Evolutionary conservation across 2,797 vertebrate genomes (phyloP), one percentile per base, ranked within the genome.

Genomic region (Bufotes viridis): DNA sequence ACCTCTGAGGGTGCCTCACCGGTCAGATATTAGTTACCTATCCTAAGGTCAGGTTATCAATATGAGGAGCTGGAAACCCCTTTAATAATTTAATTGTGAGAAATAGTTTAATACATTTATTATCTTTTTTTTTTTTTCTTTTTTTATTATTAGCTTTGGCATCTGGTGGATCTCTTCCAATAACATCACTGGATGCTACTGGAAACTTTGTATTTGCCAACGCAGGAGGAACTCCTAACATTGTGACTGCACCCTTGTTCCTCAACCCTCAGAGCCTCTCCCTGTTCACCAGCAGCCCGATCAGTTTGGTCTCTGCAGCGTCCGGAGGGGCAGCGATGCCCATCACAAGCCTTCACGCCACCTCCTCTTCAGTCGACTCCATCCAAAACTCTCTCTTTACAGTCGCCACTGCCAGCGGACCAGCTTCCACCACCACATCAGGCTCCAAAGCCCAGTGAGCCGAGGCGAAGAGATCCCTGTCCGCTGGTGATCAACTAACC

Each of bases 391-490:
- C 97, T 92, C 94, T 96, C 90, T 95, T 96, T 91, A 95, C 95
- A 0, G 96, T 95, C 93, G 96, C 97, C 94, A 95, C 97, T 42
- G 96, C 97, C 53, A 92, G 95, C 0, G 94, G 94, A 93, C 92
- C 97, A 87, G 93, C 97, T 8, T 96, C 98, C 91, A 89, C 88
- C 95, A 89, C 88, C 94, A 98, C 97, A 93, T 97, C 98, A 87
- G 97, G 98, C 96, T 99, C 98, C 94, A 99, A 98, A 97, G 98
- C 98, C 82, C 98, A 99, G 95, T 99, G 97, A 99, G 94, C 90
- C 0, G 88, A 92, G 91, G 90, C 20, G 86, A 87, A 90, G 89
- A 72, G 86, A 85, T 78, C 88, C 92, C 93, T 90, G 91, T 91
- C 92, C 88, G 91, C 91, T 88, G 90, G 89, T 75, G 81, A 83